Conservation (phyloP, 2,113 vertebrate species). For the Bungarus multicinctus region DNA sequence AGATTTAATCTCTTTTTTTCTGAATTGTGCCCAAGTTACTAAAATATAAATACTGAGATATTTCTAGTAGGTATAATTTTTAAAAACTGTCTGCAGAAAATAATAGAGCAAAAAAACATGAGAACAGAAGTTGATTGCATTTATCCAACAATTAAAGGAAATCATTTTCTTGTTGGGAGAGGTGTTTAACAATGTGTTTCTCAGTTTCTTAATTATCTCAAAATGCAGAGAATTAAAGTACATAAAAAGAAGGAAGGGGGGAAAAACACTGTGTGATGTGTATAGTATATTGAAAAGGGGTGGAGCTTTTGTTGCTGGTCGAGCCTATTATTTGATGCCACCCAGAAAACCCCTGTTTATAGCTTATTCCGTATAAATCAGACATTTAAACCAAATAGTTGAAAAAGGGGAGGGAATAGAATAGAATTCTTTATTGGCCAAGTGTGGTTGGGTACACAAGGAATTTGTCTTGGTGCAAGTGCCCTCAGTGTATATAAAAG, state of each 20-base stretch:
- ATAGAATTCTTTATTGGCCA: no score
- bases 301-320: not conserved
- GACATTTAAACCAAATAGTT: not conserved
- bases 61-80: conserved; percentile 36
- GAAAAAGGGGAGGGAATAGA: not conserved
- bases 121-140: not conserved
- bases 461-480: no score
- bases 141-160: conserved; percentile 16
- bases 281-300: not conserved
- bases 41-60: conserved; percentile 14
- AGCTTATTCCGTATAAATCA: not conserved
- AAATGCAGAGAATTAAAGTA: not conserved
- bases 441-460: no score
- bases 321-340: not conserved
- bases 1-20: not conserved
- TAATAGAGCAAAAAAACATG: not conserved
- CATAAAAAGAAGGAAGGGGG: not conserved
- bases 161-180: not conserved
- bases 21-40: conserved; percentile 45
- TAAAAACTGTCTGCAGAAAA: conserved; percentile 12
- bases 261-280: not conserved
- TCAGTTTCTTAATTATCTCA: not conserved
- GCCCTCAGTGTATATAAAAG: no score
- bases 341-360: not conserved
- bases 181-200: not conserved